Conservation (phyloP, 2,888 invertebrate species). For the Cheiracanthium punctorium region DNA sequence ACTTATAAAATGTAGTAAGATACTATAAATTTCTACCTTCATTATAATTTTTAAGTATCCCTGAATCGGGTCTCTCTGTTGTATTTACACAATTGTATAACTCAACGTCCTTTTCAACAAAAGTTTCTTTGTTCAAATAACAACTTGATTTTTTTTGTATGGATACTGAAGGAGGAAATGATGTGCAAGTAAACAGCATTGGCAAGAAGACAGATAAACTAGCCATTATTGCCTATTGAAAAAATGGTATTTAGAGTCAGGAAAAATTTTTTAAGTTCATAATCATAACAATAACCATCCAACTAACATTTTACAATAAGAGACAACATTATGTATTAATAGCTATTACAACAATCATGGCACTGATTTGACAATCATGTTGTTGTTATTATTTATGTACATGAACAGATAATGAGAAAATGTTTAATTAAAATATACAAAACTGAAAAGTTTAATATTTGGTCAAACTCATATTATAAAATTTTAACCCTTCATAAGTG, state of each 20-base stretch:
- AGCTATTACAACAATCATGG: too few species aligned
- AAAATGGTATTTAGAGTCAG: not conserved
- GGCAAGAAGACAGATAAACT: conserved; percentile 45
- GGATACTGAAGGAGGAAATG: conserved; percentile 9
- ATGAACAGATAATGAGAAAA: too few species aligned
- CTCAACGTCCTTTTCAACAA: conserved; percentile 37
- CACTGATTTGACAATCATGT: too few species aligned
- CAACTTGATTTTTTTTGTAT: conserved; percentile 15
- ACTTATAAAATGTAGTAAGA: too few species aligned
- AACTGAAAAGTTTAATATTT: too few species aligned
- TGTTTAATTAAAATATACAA: too few species aligned
- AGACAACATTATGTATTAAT: too few species aligned
- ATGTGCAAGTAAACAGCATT: conserved; percentile 27
- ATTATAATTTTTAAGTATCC: conserved; percentile 28
- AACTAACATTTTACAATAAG: too few species aligned
- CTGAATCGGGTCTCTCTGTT: not conserved
- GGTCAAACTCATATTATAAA: too few species aligned
- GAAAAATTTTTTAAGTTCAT: not conserved
- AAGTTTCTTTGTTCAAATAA: not conserved
- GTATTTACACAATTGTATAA: conserved; percentile 39
- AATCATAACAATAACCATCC: too few species aligned
- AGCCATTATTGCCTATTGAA: conserved; percentile 53
- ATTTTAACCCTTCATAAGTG: too few species aligned
- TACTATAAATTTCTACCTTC: conserved; percentile 39
- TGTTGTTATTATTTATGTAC: too few species aligned